Base-by-base conservation (phyloP, 2,888 invertebrate genomes). In the Conistra vaccinii region DNA sequence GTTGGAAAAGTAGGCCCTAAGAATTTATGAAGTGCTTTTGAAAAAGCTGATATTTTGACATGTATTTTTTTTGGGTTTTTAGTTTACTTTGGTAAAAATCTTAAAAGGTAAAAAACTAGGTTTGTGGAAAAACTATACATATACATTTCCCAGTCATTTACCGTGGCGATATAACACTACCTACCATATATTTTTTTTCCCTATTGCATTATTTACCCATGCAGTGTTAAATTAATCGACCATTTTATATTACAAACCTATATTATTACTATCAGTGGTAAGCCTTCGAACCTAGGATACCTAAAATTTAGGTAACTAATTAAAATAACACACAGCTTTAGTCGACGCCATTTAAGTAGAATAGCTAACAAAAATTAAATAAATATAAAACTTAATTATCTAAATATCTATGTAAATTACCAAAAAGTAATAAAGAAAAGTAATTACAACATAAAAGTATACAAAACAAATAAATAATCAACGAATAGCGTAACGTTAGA, bases 401-500 rank as follows among this genome's bases (percentile, higher is more conserved):
- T 12, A 53, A 39, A n/a, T 17, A 32, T 14, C 2, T 42, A 26
- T 42, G 9, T n/a, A 35, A 73, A 23, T 5, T 35, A 23, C n/a
- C 17, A 57, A 10, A 53, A 42, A 35, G 26, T n/a, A 45, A 60
- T 39, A 45, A 61, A 48, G 29, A 12, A 23, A 73, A 62, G 55
- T 51, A 39, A 53, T 39, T 26, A 42, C 1, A 48, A 32, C 32
- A 35, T 23, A 58, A 72, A 53, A 29, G 2, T 14, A 5, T 12
- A 67, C 5, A 57, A 58, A 65, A 53, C 14, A 57, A 80, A 51
- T n/a, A 57, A 26, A 69, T 51, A 57, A 57, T 12, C 26, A 5
- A 12, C 2, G n/a, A 71, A 77, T 32, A 39, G 29, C 53, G 23
- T 73, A 66, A 79, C 35, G 69, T 75, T 62, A 51, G 10, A 45